phyloP scores from a whole-genome alignment of 2,888 invertebrate genomes.

The Mythimna vitellina region DNA sequence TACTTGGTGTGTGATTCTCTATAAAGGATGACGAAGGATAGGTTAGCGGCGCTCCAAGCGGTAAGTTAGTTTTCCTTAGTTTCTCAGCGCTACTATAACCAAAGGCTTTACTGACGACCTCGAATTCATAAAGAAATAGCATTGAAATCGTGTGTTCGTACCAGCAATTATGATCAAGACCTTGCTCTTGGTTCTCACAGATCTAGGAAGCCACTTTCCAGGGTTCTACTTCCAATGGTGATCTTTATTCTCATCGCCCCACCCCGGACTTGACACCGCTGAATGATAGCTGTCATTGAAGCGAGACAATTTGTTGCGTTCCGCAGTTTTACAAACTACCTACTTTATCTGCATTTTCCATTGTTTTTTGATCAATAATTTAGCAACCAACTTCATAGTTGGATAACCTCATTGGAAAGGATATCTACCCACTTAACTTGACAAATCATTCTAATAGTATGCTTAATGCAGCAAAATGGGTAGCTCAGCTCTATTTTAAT shows the following conservation, averaged over 20 bases:
- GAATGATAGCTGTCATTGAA: constrained; percentile 84
- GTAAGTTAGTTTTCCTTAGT: constrained; percentile 91
- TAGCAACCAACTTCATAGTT: constrained; percentile 57
- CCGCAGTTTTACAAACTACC: constrained; percentile 70
- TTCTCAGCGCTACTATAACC: constrained; percentile 80
- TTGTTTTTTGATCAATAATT: constrained; percentile 62
- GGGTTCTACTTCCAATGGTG: constrained; percentile 66
- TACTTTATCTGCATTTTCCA: constrained; percentile 59
- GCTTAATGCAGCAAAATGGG: not conserved
- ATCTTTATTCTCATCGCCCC: constrained; percentile 83
- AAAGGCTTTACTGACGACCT: constrained; percentile 85
- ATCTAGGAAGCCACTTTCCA: constrained; percentile 39
- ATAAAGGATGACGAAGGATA: constrained; percentile 98
- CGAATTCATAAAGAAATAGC: constrained; percentile 82
- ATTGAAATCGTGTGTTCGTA: constrained; percentile 70
- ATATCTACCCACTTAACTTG: constrained; percentile 50
- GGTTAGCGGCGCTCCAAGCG: constrained; percentile 98
- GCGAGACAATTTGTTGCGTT: constrained; percentile 83
- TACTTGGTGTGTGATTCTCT: constrained; percentile 92
- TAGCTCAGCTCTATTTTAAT: constrained; percentile 10
- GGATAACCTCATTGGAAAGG: constrained; percentile 60
- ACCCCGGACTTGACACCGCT: constrained; percentile 83
- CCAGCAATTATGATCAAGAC: constrained; percentile 54
- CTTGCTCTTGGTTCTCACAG: constrained; percentile 42
- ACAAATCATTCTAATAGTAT: constrained; percentile 23